A percentile compares a stretch with the other conserved stretches of the same genome.
These are phyloP conservation scores for Andinoacara biseriatus DNA, from an alignment of 2,113 vertebrate genomes.

Conservation along the genomic window DNA sequence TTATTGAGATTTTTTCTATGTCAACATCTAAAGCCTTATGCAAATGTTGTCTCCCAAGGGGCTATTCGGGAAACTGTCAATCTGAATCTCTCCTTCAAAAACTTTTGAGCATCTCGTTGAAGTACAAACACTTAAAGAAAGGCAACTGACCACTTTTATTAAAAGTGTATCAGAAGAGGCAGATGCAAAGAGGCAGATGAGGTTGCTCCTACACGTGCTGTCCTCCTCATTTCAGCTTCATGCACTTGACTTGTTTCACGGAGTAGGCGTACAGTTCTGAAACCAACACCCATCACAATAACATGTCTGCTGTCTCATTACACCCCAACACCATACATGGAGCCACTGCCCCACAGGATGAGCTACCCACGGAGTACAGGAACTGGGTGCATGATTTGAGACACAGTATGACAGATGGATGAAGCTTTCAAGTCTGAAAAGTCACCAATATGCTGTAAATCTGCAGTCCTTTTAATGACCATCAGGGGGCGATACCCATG, in stretches of 20 bases:
- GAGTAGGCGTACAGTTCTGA: neutral
- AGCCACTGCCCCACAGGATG: neutral
- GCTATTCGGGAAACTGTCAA: neutral
- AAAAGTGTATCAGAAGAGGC: neutral
- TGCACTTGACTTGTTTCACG: neutral
- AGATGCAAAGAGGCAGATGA: neutral
- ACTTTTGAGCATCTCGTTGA: neutral
- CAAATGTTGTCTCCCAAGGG: neutral
- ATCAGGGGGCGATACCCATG: neutral
- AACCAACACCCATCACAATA: neutral
- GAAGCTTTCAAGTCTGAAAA: neutral
- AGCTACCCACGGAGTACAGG: neutral
- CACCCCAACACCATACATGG: neutral
- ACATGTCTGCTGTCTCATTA: neutral
- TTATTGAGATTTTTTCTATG: slow-evolving; percentile 10
- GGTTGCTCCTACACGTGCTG: neutral
- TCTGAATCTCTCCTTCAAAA: slow-evolving; percentile 2
- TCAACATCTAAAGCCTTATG: neutral
- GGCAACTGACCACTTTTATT: neutral
- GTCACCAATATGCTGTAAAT: neutral
- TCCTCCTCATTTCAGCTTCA: neutral
- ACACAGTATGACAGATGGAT: neutral
- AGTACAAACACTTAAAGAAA: neutral
- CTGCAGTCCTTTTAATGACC: neutral
- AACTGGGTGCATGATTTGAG: accelerated